Percentiles rank a stretch among this genome's conserved stretches.
Conservation (phyloP, 2,797 vertebrate genomes). For the Scolopax rusticola region DNA sequence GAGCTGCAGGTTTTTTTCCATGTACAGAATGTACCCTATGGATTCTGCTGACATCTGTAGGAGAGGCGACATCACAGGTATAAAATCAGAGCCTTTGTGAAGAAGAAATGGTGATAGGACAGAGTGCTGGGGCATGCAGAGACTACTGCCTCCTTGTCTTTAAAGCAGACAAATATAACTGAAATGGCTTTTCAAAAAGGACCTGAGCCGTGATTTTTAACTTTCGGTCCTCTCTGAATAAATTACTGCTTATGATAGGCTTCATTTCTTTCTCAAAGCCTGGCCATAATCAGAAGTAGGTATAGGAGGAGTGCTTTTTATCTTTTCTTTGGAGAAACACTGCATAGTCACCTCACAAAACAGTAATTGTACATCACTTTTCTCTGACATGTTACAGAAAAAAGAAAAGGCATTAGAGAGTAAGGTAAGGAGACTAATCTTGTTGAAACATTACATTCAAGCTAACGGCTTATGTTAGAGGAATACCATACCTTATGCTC, state of each 20-base stretch:
- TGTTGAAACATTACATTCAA: not conserved
- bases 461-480: not conserved
- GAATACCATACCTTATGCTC: not conserved
- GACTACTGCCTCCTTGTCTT: not conserved
- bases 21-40: fast-evolving
- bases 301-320: not conserved
- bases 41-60: not conserved
- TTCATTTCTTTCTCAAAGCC: not conserved
- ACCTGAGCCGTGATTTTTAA: not conserved
- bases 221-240: not conserved
- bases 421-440: not conserved
- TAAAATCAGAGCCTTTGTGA: not conserved
- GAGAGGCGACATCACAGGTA: not conserved
- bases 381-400: not conserved
- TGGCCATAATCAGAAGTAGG: not conserved
- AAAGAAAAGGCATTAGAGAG: not conserved
- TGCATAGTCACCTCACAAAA: not conserved
- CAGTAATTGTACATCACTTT: not conserved
- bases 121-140: not conserved
- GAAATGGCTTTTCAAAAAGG: not conserved
- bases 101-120: not conserved
- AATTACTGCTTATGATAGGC: not conserved
- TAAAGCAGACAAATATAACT: not conserved
- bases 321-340: not conserved
- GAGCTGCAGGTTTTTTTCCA: fast-evolving